A percentile compares a stretch with the other conserved stretches of the same genome.
Conservation (phyloP, 2,113 vertebrate genomes). For the Chloebia gouldiae region DNA sequence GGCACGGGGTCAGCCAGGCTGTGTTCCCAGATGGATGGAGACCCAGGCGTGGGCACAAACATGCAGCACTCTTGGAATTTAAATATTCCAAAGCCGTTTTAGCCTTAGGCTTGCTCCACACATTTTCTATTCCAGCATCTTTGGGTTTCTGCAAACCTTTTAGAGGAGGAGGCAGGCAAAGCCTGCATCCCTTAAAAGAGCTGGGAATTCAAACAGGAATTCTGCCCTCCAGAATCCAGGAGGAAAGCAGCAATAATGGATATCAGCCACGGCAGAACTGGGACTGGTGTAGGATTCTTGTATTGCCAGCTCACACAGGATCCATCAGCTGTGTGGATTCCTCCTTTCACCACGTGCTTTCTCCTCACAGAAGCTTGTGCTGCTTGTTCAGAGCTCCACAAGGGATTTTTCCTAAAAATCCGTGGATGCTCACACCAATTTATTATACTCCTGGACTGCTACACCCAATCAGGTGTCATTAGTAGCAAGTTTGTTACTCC, state of each 20-base stretch:
- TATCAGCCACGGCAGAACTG: neutral
- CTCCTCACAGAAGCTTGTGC: neutral
- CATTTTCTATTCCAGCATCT: neutral
- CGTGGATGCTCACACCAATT: fast-evolving
- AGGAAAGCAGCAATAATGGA: neutral
- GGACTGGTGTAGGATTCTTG: fast-evolving
- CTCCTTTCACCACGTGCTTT: neutral
- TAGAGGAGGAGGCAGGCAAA: neutral
- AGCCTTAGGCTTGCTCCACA: neutral
- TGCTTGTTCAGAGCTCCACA: neutral
- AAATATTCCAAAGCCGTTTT: neutral
- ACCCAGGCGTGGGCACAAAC: neutral
- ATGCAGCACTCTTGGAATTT: neutral
- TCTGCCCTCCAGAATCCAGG: neutral
- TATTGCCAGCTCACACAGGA: neutral
- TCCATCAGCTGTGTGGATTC: neutral
- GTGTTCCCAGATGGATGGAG: neutral
- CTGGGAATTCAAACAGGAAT: neutral
- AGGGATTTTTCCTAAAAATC: neutral
- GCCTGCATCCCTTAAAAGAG: neutral
- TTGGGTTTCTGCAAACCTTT: neutral
- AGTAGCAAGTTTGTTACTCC: neutral
- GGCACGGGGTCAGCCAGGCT: neutral
- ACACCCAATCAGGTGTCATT: neutral
- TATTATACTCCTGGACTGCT: neutral